Evolutionary conservation across 2,113 vertebrate genomes (phyloP), one percentile per base, ranked within the genome.

Genomic region (Strigops habroptila): DNA sequence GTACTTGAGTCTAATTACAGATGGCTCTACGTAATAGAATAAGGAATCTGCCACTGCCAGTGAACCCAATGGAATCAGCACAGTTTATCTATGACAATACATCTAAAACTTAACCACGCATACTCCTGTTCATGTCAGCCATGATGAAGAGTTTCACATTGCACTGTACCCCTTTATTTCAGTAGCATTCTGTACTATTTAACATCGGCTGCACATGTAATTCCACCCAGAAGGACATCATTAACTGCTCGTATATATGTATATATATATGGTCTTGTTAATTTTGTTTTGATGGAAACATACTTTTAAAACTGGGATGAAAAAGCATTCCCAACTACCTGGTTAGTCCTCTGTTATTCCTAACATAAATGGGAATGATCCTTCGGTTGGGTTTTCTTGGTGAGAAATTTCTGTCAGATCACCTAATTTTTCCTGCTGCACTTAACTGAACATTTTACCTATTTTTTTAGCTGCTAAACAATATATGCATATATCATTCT

Each of bases 401-500:
- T 55, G 12, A 90, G 18, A 90, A 59, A 86, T 63, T 87, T 92
- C 37, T 95, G 3, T n/a, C 25, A 65, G 48, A 71, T 3, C 1
- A 3, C 19, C 21, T 88, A 10, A n/a, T 57, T 84, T 71, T 80
- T 77, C 7, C 64, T 71, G 12, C 33, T 70, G 30, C n/a, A 55
- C 16, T 86, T 63, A 83, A 10, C 4, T 5, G 31, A 90, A 43
- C 0, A 37, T 69, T 63, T 88, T 43, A 25, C 13, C 7, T 52
- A 24, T 21, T 82, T 88, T 82, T 88, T 82, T 52, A 75, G 4
- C 15, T 78, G 19, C 12, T 76, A 41, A 91, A 48, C 5, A 70
- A 10, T 14, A 19, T 35, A 46, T 2, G 1, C 4, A 19, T 41
- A 24, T 49, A n/a, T 7, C 7, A n/a, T 0, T 0, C 14, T 62